Base-by-base conservation (phyloP, 2,888 invertebrate genomes). In the Hirtodrosophila trivittata region DNA sequence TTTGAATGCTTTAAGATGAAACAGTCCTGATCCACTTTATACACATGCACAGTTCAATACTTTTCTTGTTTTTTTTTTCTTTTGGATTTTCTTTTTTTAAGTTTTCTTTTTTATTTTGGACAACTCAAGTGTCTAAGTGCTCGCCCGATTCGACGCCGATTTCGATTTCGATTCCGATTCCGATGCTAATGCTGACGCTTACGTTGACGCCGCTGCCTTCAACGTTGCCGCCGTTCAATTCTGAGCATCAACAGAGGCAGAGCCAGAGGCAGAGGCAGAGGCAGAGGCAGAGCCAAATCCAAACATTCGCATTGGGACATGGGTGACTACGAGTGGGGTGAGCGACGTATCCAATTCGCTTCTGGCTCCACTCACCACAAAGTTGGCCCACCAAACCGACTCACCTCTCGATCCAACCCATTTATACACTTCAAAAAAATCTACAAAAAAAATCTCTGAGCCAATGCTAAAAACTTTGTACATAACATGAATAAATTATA, bases 91-190 rank as follows among this genome's bases (percentile, higher is more conserved):
- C 14, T 26, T 28, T 9, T 28, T 21, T 12, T 54, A 37, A 16
- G 28, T 28, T 7, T 28, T 28, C 5, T 37, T 16, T 32, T 21
- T 33, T 57, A 55, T 76, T 75, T 77, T 80, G 75, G 80, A 71
- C 75, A 80, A 80, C 67, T 80, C 77, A 82, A 81, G 80, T 82
- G 81, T 81, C 78, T 80, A 80, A 80, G 78, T 80, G 81, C 78
- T 76, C 49, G 58, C 51, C 54, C 57, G 71, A 67, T 54, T 58
- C 57, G 60, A 54, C 56, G 66, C 59, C 62, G 56, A 54, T 58
- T 65, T 52, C 52, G 54, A 64, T 56, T 70, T 45, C 59, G 66
- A 55, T 62, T 37, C 39, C 38, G 38, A 55, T 59, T 56, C 41
- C 54, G 8, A 42, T 55, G 41, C 46, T 57, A 56, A 42, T 49